Evolutionary conservation across 2,797 vertebrate species (phyloP).

Genomic region (Poecilia wingei): DNA sequence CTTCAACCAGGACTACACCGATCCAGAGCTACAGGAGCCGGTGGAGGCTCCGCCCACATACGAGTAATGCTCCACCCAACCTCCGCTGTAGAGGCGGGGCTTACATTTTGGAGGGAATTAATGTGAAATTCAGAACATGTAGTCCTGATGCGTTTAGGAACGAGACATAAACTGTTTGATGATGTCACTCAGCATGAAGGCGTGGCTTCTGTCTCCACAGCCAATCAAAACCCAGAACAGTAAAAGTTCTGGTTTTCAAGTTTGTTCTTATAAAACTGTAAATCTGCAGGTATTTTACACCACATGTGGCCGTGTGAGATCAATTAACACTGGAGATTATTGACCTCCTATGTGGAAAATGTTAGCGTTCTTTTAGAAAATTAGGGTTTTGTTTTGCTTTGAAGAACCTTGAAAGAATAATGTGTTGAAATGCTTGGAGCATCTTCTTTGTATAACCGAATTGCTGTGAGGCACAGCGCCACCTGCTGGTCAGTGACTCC

Average conservation of each 20-base stretch:
- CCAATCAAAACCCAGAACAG: background rate
- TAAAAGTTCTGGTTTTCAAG: background rate
- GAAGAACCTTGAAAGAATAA: background rate
- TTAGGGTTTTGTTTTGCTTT: background rate
- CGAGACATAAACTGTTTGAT: too few species aligned
- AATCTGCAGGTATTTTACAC: background rate
- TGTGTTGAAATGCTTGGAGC: background rate
- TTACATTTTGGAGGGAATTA: background rate
- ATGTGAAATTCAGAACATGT: background rate
- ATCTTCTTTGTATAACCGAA: background rate
- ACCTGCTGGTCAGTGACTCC: background rate
- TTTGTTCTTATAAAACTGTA: background rate
- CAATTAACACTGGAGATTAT: background rate
- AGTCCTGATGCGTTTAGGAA: background rate
- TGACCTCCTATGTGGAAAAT: background rate
- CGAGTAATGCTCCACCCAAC: background rate
- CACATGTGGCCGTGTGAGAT: background rate
- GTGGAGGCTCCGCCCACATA: constrained; percentile 15
- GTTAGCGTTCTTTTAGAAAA: background rate
- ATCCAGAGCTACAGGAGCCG: constrained; percentile 30
- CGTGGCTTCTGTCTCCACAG: background rate
- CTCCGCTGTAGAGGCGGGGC: background rate
- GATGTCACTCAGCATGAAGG: background rate
- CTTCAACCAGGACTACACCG: constrained; percentile 37
- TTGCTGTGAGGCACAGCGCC: background rate